Evolutionary conservation across 2,113 vertebrate genomes (phyloP).

Genomic region (Pleuronectes platessa): DNA sequence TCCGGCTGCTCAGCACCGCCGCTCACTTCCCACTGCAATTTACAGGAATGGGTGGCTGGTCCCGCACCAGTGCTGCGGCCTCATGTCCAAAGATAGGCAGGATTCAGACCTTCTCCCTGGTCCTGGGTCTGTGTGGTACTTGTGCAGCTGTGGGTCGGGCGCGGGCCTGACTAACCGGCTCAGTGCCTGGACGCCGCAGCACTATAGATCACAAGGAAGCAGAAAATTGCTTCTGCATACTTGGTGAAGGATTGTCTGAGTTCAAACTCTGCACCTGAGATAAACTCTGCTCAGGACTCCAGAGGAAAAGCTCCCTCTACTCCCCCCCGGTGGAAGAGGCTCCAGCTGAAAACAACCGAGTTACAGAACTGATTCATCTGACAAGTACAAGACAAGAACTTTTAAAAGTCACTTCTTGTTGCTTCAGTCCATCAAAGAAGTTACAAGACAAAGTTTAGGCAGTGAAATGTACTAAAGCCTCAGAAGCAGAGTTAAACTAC

Average conservation of each 20-base stretch:
- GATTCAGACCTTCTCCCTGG: background rate
- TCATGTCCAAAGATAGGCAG: constrained; percentile 37
- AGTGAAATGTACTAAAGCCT: no score
- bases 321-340: constrained; percentile 58
- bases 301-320: constrained; percentile 48
- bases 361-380: no score
- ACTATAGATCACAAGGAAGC: background rate
- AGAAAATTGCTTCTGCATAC: constrained; percentile 28
- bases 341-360: background rate
- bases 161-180: no score
- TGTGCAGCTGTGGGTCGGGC: no score
- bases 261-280: constrained; percentile 46
- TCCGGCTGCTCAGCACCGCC: constrained; percentile 57
- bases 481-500: no score
- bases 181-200: no score
- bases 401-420: no score
- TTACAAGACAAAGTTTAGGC: no score
- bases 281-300: constrained; percentile 1
- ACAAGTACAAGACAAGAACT: no score
- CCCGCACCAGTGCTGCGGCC: constrained; percentile 14
- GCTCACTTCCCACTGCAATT: constrained; percentile 57
- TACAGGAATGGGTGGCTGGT: constrained; percentile 49
- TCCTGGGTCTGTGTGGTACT: background rate
- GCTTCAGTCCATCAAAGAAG: no score
- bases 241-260: constrained; percentile 3